Evolutionary conservation across 2,888 invertebrate species (phyloP), one percentile per base, ranked within the genome.

Genomic region (Ochropleura plecta): DNA sequence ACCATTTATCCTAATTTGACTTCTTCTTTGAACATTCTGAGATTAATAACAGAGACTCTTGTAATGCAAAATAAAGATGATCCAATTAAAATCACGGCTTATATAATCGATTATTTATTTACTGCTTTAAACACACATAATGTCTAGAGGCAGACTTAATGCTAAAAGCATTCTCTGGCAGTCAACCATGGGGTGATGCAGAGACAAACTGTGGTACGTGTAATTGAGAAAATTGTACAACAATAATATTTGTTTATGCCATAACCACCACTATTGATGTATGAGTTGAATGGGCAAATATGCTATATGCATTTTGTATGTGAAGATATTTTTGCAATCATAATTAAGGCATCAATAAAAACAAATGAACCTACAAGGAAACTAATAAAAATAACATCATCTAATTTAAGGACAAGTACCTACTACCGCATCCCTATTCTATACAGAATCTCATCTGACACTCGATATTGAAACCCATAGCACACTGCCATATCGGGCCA

Each of bases 311-410:
- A 30, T 10, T 30, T 6, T 57, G 40, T 40, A 7, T 42, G 42
- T 53, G 5, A 30, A 14, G 3, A 57, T 30, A 10, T 14, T 40
- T 6, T n/a, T 69, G 12, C 12, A 7, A 30, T 30, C 18, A 10
- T n/a, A 44, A 8, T 18, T 51, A n/a, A 16, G 5, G 10, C 12
- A 70, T 12, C n/a, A 18, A 44, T 66, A 51, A 76, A 75, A 62
- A 69, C 16, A 49, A 69, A 75, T 69, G 1, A 69, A 53, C 12
- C n/a, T 42, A 53, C 5, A 76, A 70, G 63, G 20, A 69, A 44
- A 69, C n/a, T 3, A 18, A 57, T 12, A 5, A n/a, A 42, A 68
- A 18, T 66, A 46, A 1, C 6, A 40, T 14, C 6, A 40, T 14
- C 5, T 30, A 9, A 12, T 16, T 9, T 9, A 20, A 49, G 0